phyloP scores from a whole-genome alignment of 2,888 invertebrate species.

The Siphonodentalium dalli region DNA sequence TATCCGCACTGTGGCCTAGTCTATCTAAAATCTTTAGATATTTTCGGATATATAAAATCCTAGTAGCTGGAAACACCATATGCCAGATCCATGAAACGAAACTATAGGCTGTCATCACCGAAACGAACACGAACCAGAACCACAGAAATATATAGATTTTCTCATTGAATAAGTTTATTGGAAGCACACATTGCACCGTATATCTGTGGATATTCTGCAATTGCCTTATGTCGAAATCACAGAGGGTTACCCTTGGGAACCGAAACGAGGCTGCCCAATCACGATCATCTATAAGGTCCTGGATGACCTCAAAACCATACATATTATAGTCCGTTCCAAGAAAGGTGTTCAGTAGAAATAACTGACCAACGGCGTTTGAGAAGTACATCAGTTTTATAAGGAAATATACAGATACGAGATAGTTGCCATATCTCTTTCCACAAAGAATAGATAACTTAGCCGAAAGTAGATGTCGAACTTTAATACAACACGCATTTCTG shows the following conservation, averaged over 20 bases:
- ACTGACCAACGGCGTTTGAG: conserved; percentile 65
- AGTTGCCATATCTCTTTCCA: conserved; percentile 67
- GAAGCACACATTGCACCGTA: conserved; percentile 57
- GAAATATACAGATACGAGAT: conserved; percentile 65
- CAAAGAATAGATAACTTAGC: conserved; percentile 57
- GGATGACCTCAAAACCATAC: conserved; percentile 66
- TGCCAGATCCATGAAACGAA: conserved; percentile 61
- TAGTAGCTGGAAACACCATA: conserved; percentile 61
- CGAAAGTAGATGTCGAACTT: conserved; percentile 53
- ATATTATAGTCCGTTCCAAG: conserved; percentile 63
- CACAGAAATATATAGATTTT: conserved; percentile 65
- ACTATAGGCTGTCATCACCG: conserved; percentile 54
- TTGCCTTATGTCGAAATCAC: conserved; percentile 63
- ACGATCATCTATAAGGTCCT: conserved; percentile 63
- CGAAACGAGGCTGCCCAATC: conserved; percentile 56
- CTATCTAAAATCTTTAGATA: conserved; percentile 66
- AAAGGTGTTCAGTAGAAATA: conserved; percentile 67
- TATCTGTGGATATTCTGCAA: conserved; percentile 59
- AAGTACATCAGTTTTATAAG: conserved; percentile 65
- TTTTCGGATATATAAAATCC: conserved; percentile 65
- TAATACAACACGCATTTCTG: conserved; percentile 55
- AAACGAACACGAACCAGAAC: conserved; percentile 64
- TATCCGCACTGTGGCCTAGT: conserved; percentile 56
- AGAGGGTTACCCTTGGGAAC: conserved; percentile 62
- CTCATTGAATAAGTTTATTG: conserved; percentile 60